Evolutionary conservation across 1,140 invertebrate genomes (phyloP).

Genomic region (Drosophila tropicalis): DNA sequence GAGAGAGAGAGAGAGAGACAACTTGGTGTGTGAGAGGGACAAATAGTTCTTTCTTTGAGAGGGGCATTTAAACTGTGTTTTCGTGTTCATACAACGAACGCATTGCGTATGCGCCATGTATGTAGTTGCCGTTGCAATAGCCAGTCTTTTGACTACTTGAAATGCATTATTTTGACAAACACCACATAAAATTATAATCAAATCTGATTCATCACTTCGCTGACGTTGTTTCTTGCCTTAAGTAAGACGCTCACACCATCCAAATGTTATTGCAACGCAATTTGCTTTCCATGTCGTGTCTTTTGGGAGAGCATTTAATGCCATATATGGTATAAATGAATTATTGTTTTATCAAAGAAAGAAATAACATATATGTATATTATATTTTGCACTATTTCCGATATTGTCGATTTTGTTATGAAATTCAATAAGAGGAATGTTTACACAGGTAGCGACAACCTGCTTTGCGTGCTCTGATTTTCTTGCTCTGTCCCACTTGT

Average conservation of each 20-base stretch:
- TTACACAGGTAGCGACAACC: neutral
- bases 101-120: conserved; percentile 19
- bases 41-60: neutral
- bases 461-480: neutral
- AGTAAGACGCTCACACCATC: neutral
- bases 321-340: neutral
- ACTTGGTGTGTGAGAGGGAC: neutral
- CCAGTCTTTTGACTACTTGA: neutral
- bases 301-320: no score
- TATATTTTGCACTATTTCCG: neutral
- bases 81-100: neutral
- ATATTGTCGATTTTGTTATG: neutral
- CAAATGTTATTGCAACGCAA: neutral
- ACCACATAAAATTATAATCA: neutral
- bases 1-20: conserved; percentile 4
- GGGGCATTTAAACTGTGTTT: neutral
- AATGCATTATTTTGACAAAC: neutral
- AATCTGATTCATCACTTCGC: neutral
- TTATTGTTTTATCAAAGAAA: neutral
- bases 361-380: neutral
- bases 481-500: neutral
- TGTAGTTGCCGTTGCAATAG: neutral
- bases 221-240: neutral
- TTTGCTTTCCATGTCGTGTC: neutral
- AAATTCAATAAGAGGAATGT: neutral